These are phyloP conservation scores for Sceliomorpha sp. DNA, from an alignment of 2,888 invertebrate species.

Conservation along the genomic window DNA sequence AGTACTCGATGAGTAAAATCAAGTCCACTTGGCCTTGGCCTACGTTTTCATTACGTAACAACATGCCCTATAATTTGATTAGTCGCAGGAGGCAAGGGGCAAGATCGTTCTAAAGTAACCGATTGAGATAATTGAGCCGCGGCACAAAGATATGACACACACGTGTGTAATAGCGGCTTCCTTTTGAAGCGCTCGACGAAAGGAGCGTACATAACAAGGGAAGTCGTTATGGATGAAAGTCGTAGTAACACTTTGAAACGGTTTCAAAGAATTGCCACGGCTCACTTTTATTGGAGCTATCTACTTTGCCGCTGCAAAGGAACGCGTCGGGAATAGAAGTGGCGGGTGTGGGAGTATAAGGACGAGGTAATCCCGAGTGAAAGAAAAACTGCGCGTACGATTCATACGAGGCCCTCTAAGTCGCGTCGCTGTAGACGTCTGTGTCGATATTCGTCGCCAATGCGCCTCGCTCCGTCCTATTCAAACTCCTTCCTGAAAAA, in stretches of 20 bases:
- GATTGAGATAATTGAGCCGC: conserved; percentile 8
- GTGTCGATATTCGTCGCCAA: conserved; percentile 46
- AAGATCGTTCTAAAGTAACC: too few species aligned
- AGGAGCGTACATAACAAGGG: conserved; percentile 57
- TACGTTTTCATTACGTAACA: too few species aligned
- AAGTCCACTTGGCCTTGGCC: too few species aligned
- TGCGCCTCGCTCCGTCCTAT: conserved; percentile 8
- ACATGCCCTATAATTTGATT: too few species aligned
- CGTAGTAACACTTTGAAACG: conserved; percentile 58
- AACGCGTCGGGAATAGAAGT: conserved; percentile 57
- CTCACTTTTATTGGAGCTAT: conserved; percentile 59
- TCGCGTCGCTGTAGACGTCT: conserved; percentile 52
- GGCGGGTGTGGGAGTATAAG: conserved; percentile 51
- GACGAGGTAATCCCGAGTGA: conserved; percentile 49
- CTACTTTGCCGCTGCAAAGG: conserved; percentile 53
- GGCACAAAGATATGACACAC: conserved; percentile 35
- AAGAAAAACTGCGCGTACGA: conserved; percentile 50
- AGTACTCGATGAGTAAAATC: too few species aligned
- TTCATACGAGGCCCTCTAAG: conserved; percentile 56
- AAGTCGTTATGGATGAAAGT: conserved; percentile 60
- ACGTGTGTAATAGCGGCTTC: conserved; percentile 36
- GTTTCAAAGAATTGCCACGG: conserved; percentile 58
- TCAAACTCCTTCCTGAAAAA: conserved; percentile 28
- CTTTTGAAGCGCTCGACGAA: conserved; percentile 53
- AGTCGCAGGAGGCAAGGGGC: too few species aligned